Evolutionary conservation across 2,888 invertebrate species (phyloP).

Genomic region (Epinotia brunnichana): DNA sequence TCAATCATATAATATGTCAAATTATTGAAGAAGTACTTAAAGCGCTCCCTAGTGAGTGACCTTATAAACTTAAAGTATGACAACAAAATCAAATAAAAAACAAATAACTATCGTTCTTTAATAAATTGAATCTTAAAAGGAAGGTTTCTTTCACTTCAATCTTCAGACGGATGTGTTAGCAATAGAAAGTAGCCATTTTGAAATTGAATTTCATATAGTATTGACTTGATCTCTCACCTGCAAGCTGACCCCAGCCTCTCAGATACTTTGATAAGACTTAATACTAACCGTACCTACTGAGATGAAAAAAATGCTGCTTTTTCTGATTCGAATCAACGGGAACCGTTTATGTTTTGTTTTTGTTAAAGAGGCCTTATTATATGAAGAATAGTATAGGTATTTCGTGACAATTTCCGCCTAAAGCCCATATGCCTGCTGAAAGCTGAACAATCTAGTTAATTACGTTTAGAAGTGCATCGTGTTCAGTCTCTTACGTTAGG

Average conservation of each 20-base stretch:
- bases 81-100: neutral
- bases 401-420: no score
- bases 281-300: conserved; percentile 21
- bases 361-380: no score
- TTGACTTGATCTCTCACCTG: conserved; percentile 33
- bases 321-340: neutral
- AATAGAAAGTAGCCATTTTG: conserved; percentile 39
- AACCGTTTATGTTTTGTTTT: neutral
- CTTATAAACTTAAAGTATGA: no score
- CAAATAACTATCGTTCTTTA: neutral
- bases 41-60: no score
- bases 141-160: conserved; percentile 4
- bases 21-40: neutral
- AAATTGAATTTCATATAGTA: conserved; percentile 41
- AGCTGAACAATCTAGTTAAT: no score
- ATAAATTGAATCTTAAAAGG: neutral
- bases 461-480: no score
- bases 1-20: neutral
- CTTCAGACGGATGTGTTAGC: conserved; percentile 17
- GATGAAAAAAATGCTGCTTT: conserved; percentile 7
- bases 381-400: neutral
- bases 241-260: conserved; percentile 22
- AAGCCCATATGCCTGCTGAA: no score
- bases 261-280: conserved; percentile 35
- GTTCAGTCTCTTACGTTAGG: no score